phyloP scores from a whole-genome alignment of 2,797 vertebrate genomes.

The Arctocebus calabarensis region DNA sequence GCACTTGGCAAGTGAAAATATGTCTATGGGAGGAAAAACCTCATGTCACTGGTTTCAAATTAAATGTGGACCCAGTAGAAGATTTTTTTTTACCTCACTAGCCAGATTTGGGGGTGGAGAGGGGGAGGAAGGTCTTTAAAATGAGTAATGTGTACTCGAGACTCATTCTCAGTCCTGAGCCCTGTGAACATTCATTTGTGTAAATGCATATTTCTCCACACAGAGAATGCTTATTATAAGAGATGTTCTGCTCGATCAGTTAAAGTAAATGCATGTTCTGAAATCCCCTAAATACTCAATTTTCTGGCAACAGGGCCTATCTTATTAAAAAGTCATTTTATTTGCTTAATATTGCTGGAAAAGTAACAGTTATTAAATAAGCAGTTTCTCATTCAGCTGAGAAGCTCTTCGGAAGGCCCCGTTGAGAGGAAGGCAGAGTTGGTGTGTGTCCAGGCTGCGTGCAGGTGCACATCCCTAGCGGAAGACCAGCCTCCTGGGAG shows the following conservation, averaged over 20 bases:
- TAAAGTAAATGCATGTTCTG: conserved; percentile 73
- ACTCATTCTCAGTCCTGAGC: conserved; percentile 52
- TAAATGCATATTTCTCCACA: conserved; percentile 70
- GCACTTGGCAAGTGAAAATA: conserved; percentile 44
- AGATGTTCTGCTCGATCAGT: conserved; percentile 68
- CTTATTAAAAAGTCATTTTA: conserved; percentile 81
- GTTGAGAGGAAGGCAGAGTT: not conserved
- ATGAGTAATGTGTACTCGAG: conserved; percentile 53
- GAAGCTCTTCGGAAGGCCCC: conserved; percentile 6
- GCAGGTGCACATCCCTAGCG: rapidly evolving
- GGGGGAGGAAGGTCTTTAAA: not conserved
- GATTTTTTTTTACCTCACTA: not conserved
- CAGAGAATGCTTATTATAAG: conserved; percentile 51
- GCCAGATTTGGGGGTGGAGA: not conserved
- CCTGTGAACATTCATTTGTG: conserved; percentile 65
- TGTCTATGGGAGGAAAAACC: conserved; percentile 45
- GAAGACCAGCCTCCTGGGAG: rapidly evolving
- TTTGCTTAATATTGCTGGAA: conserved; percentile 52
- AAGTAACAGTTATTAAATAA: conserved; percentile 72
- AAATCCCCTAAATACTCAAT: conserved; percentile 73
- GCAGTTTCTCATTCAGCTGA: conserved; percentile 5
- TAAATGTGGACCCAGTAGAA: conserved; percentile 58
- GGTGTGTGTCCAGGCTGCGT: no score
- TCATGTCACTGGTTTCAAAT: conserved; percentile 44
- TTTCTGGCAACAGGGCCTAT: conserved; percentile 68